Evolutionary conservation across 2,797 vertebrate species (phyloP), one percentile per base, ranked within the genome.

Genomic region (Sebastes hubbsi): DNA sequence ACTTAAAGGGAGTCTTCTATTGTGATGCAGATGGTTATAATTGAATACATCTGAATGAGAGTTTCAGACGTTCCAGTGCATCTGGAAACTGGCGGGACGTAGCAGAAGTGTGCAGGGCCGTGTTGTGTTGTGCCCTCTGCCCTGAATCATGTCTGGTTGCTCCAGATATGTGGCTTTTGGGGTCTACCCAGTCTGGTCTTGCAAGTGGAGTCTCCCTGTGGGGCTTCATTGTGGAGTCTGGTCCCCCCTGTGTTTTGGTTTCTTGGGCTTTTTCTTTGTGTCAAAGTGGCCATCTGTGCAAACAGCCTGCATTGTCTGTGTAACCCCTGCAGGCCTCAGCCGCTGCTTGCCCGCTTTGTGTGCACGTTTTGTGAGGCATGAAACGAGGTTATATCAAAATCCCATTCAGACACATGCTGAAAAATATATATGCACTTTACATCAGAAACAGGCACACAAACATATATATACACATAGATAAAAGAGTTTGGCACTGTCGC

Each of bases 271-370:
- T 89, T 82, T 89, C 83, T 83, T 91, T 88, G 79, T 87, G 83
- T 87, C 36, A 61, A 81, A 85, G 64, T 79, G 86, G 71, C 94
- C 94, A 93, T 95, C 94, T 95, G 94, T 93, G 85, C 88, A 93
- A 93, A 90, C 84, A 88, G 81, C 78, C 83, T 55, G 64, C 70
- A 80, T 81, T 90, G 87, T 91, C 81, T 84, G 63, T 56, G 60
- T 70, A 72, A 72, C 82, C 72, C 88, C 82, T 58, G 49, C 67
- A 82, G 79, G 72, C 82, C 64, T 83, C 74, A 80, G 78, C 56
- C 75, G 20, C 72, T 22, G 38, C 81, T 66, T 5, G 46, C 30
- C 36, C 75, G 61, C 36, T 85, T 91, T 91, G 79, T 90, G 81
- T 77, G 61, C 34, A 55, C 4, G 3, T 79, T 85, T 73, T 75